phyloP scores from a whole-genome alignment of 2,113 vertebrate genomes.

The Bolborhynchus lineola region DNA sequence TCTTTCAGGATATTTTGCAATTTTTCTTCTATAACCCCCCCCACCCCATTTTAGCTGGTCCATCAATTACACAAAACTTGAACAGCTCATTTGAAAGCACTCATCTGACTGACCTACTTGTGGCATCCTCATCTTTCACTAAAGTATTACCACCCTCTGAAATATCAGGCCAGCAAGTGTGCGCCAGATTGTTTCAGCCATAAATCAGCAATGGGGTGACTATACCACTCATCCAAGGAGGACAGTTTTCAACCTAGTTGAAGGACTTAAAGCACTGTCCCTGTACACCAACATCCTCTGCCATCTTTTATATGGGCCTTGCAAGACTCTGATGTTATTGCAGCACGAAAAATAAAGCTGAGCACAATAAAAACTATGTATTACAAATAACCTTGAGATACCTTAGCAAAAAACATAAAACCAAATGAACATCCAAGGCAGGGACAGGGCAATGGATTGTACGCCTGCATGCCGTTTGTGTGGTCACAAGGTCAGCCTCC shows the following conservation, averaged over 20 bases:
- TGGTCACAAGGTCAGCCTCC: neutral
- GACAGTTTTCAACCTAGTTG: neutral
- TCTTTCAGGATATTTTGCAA: neutral
- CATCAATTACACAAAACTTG: neutral
- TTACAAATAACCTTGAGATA: neutral
- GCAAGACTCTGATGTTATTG: neutral
- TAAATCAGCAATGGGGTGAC: neutral
- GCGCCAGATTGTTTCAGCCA: neutral
- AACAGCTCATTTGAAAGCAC: neutral
- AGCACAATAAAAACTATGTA: neutral
- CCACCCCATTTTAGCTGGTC: neutral
- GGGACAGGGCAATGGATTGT: neutral
- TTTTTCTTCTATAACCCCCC: no score
- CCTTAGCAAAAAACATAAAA: neutral
- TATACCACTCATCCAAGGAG: neutral
- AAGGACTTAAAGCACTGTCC: neutral
- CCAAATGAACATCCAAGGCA: accelerated
- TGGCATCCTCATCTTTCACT: neutral
- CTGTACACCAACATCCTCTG: neutral
- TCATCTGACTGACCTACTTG: neutral
- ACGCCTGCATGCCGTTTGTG: neutral
- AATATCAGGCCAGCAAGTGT: neutral
- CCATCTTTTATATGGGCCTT: neutral
- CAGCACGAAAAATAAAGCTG: neutral
- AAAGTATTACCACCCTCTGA: neutral